Evolutionary conservation across 2,888 invertebrate genomes (phyloP), one percentile per base, ranked within the genome.

Genomic region (Hipparchia sbordonii): DNA sequence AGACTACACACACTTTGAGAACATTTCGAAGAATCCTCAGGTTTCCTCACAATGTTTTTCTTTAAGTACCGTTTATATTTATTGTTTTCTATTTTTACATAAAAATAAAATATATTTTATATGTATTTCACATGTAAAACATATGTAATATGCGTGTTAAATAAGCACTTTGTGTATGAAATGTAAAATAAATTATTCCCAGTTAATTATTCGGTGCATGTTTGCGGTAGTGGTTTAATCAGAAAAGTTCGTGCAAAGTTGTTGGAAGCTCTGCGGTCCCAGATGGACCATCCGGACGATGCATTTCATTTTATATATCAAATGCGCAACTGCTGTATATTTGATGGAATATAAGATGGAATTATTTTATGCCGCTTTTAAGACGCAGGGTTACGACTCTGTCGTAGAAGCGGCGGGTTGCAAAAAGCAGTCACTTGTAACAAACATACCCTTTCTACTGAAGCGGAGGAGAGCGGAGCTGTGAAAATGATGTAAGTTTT

Each of bases 241-340:
- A 81, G 79, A 75, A 79, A 81, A 81, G 77, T 81, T 82, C 79
- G 79, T 72, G 72, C 74, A 72, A 76, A 81, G 79, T 81, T 80
- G 72, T 57, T 70, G 67, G 74, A 65, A 72, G 59, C 73, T 67
- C 66, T 72, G 74, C 23, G 74, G 75, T 76, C 77, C 76, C 77
- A 73, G 74, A 76, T 73, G 77, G 75, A 76, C 74, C 67, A 77
- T 74, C 70, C 74, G 71, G 62, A 59, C 69, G 69, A 72, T 76
- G 72, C 74, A 74, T 76, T 73, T 76, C 63, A 74, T 76, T 39
- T 39, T 76, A 74, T 62, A 73, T 67, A 71, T 59, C 63, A 69
- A 74, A 74, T 72, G 71, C 62, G 54, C 70, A 70, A 69, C 65
- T 71, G 57, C 67, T 56, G 66, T 63, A 62, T 46, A 70, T 70